Evolutionary conservation across 2,888 invertebrate genomes (phyloP).

Genomic region (Leptopilina myrica): DNA sequence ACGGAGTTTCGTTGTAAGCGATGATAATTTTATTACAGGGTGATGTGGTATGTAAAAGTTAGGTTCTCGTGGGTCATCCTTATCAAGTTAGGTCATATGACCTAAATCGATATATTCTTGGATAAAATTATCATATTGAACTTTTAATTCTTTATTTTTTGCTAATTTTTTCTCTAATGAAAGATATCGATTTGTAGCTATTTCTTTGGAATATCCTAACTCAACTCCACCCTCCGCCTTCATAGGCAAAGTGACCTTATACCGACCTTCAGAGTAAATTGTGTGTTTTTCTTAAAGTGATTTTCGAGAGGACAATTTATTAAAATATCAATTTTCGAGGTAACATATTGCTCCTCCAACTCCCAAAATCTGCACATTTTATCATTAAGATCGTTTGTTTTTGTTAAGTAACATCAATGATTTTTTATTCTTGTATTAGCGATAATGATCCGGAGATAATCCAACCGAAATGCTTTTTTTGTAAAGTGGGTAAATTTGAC

Average conservation of each 20-base stretch:
- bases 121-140: conserved; percentile 14
- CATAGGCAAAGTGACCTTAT: conserved; percentile 4
- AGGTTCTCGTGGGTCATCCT: neutral
- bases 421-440: neutral
- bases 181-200: conserved; percentile 15
- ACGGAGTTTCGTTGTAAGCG: conserved; percentile 59
- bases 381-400: neutral
- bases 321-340: neutral
- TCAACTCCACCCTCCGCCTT: neutral
- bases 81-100: conserved; percentile 11
- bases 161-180: conserved; percentile 24
- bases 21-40: conserved; percentile 48
- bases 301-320: neutral
- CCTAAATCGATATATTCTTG: conserved; percentile 18
- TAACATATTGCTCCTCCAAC: conserved; percentile 3
- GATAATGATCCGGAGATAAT: neutral
- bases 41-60: conserved; percentile 61
- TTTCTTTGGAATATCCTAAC: conserved; percentile 26
- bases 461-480: neutral
- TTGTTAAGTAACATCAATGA: neutral
- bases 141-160: conserved; percentile 14
- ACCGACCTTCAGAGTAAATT: neutral
- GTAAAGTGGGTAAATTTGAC: neutral
- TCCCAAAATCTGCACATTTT: conserved; percentile 8
- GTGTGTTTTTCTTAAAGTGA: neutral